Percentiles rank a stretch among this genome's conserved stretches.
Evolutionary conservation across 1,140 invertebrate genomes (phyloP).

Genomic region (Drosophila malerkotliana): DNA sequence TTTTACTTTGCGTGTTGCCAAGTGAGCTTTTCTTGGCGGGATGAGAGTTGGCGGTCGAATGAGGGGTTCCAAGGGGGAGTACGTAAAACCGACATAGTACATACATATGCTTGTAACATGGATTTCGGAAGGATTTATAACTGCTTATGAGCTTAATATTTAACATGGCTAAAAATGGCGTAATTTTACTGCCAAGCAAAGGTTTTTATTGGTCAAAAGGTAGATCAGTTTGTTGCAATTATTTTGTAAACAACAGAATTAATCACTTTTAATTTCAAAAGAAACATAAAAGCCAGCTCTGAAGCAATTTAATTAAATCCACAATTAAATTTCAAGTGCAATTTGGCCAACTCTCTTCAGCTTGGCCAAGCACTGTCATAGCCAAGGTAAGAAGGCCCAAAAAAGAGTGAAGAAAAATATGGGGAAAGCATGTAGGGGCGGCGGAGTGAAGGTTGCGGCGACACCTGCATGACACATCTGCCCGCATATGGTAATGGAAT

Average conservation of each 20-base stretch:
- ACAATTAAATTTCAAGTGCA: conserved; percentile 20
- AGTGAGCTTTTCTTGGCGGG: conserved; percentile 26
- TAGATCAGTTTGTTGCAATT: too few species aligned
- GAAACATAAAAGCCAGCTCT: background rate
- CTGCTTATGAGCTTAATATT: conserved; percentile 6
- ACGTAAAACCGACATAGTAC: too few species aligned
- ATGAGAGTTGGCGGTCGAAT: background rate
- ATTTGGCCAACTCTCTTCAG: conserved; percentile 26
- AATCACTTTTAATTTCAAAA: background rate
- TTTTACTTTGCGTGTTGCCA: conserved; percentile 48
- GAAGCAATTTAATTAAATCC: conserved; percentile 15
- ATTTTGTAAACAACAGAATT: background rate
- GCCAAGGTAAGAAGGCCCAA: conserved; percentile 14
- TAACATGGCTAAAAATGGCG: background rate
- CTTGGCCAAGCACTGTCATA: conserved; percentile 21
- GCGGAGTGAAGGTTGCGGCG: background rate
- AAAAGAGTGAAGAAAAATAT: background rate
- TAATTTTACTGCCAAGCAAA: too few species aligned
- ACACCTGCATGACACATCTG: conserved; percentile 20
- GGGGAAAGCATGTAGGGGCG: background rate
- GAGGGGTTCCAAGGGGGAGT: background rate
- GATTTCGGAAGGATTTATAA: background rate
- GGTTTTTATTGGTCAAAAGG: too few species aligned
- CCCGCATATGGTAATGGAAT: conserved; percentile 3
- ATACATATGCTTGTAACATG: background rate